phyloP scores from a whole-genome alignment of 2,113 vertebrate species.

The Xiphias gladius region DNA sequence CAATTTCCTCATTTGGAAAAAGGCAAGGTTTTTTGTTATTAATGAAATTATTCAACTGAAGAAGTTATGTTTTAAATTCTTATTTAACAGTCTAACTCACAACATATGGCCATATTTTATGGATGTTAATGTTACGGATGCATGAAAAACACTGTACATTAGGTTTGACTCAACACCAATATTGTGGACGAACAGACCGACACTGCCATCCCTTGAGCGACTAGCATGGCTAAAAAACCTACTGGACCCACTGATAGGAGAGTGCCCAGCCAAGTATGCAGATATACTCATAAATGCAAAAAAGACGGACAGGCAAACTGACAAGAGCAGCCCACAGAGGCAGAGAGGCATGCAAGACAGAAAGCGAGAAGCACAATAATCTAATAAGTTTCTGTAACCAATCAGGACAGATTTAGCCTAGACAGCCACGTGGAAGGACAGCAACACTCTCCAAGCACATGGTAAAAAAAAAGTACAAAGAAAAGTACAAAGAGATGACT shows the following conservation, averaged over 20 bases:
- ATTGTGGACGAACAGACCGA: too few relatives aligned
- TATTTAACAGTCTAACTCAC: not conserved
- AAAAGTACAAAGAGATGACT: not conserved
- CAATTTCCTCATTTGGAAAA: too few relatives aligned
- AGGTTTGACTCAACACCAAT: too few relatives aligned
- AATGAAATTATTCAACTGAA: too few relatives aligned
- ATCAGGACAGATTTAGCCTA: slow-evolving; percentile 52
- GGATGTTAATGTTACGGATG: too few relatives aligned
- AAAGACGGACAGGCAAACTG: not conserved
- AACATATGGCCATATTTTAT: not conserved
- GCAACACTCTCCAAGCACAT: slow-evolving; percentile 28
- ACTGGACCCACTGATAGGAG: not conserved
- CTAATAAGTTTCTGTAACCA: slow-evolving; percentile 43
- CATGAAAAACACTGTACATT: too few relatives aligned
- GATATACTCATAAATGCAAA: not conserved
- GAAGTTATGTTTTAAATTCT: too few relatives aligned
- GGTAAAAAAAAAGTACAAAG: too few relatives aligned
- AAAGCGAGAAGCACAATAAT: slow-evolving; percentile 33
- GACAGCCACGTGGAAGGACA: slow-evolving; percentile 3
- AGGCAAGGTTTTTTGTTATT: too few relatives aligned
- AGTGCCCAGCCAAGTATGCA: not conserved
- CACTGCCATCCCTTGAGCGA: too few relatives aligned
- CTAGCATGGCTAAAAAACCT: not conserved
- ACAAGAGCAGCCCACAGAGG: not conserved
- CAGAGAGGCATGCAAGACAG: slow-evolving; percentile 33